Evolutionary conservation across 2,797 vertebrate genomes (phyloP), one percentile per base, ranked within the genome.

Genomic region (Denticeps clupeoides): DNA sequence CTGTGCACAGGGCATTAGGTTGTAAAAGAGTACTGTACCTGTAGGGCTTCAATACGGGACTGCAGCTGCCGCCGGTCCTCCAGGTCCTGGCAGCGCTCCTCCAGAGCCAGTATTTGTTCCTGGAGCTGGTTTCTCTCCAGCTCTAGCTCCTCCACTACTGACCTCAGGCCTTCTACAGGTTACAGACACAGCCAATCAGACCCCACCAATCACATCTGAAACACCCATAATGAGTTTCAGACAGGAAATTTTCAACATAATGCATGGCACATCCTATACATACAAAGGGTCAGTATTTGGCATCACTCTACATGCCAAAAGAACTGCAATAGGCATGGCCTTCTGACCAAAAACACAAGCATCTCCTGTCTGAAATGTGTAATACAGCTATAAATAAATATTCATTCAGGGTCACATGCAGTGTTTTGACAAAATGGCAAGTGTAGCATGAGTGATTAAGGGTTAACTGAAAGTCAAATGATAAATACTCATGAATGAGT

Each of bases 71-170:
- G 56, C 9, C 88, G 78, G 21, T 91, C 90, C 68, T 90, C 89
- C 56, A 94, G 71, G 37, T 88, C 83, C 37, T 87, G 86, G 57
- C 88, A 91, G 40, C 80, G 86, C 47, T 90, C 88, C 62, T 94
- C 91, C 47, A 94, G 72, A 4, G 70, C 79, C 44, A 90, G 67
- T 18, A 94, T 94, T 75, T 94, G 90, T 59, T 94, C 90, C 78
- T 94, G 91, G 25, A 94, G 76, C 9, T 89, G 89, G 75, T 94
- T 94, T 59, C 91, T 78, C 53, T 94, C 91, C 53, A 90, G 64
- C 78, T 94, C 90, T 68, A 94, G 54, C 54, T 92, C 89, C 61
- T 90, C 87, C 21, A 93, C 89, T 2, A 94, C 87, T 0, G 87
- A 86, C 33, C 85, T 80, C 51, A 94, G 62, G 28, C 91, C 91